Base-by-base conservation (phyloP, 1,140 invertebrate species). In the Leptopilina clavipes region DNA sequence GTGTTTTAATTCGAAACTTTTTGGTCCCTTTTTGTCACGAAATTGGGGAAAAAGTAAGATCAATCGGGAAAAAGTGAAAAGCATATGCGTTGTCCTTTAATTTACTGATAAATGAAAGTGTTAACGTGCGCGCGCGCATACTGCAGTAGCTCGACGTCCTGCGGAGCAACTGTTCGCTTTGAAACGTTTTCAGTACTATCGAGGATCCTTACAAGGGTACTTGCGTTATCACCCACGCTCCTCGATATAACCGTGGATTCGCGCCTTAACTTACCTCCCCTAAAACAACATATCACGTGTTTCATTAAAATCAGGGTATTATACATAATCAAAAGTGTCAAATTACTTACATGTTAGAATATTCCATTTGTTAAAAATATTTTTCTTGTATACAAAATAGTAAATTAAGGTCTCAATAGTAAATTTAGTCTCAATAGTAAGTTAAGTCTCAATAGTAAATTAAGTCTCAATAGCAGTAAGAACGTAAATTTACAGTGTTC, bases 121-220 rank as follows among this genome's bases (percentile, higher is more conserved):
- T 59, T 25, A 25, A 59, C 9, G 77, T 78, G 82, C 84, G 76
- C 76, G 84, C 83, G 84, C 84, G 83, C 81, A 48, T 72, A 72
- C 75, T 74, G 70, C 79, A 77, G 70, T 72, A 72, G 70, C 40
- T 59, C 74, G 74, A 19, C 72, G 80, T 87, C 85, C 84, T 84
- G 82, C 75, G 79, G 76, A 81, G 80, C 78, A 81, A 40, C 76
- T 76, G 78, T 52, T 65, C 71, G 79, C 81, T 83, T 84, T 79
- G 73, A 82, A 85, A 45, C 83, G 79, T 74, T 81, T 79, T 86
- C 87, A 88, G 87, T 88, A 79, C 84, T 84, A 75, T 78, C 84
- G 85, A 86, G 84, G 81, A 85, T 83, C 80, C 83, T 85, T 83
- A 56, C 73, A 82, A 81, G 84, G 83, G 78, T 84, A 82, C 44